A percentile compares a stretch with the other conserved stretches of the same genome.
phyloP scores from a whole-genome alignment of 1,140 invertebrate genomes.

The Drosophila elegans region DNA sequence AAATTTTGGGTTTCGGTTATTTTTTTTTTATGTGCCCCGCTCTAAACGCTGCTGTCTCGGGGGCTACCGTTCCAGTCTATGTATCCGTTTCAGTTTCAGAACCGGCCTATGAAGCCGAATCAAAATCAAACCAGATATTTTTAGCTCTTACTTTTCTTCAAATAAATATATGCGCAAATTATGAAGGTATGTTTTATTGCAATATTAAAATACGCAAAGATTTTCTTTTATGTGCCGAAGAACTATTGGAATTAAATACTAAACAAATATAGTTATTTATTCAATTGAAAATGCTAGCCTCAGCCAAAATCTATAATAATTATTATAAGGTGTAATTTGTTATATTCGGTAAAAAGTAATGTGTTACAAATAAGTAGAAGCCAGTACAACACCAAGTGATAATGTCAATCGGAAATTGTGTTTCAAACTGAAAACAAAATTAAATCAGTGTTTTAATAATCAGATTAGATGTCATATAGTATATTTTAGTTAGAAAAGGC shows the following conservation, averaged over 20 bases:
- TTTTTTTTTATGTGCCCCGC: slow-evolving; percentile 32
- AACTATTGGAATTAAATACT: no score
- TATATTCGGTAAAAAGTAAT: no score
- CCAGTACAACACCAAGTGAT: no score
- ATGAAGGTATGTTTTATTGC: not conserved
- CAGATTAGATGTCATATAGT: not conserved
- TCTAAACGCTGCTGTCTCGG: slow-evolving; percentile 37
- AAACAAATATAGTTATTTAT: no score
- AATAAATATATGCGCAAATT: slow-evolving; percentile 1
- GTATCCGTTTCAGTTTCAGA: slow-evolving; percentile 18
- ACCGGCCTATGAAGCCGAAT: slow-evolving; percentile 38
- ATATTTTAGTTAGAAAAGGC: not conserved
- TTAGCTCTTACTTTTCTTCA: slow-evolving; percentile 28
- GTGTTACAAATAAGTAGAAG: no score
- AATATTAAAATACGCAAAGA: no score
- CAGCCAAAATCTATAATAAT: no score
- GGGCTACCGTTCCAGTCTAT: slow-evolving; percentile 44
- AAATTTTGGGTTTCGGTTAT: slow-evolving; percentile 28
- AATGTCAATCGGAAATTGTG: no score
- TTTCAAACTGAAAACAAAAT: no score
- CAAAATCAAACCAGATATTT: slow-evolving; percentile 54
- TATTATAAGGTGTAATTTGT: no score
- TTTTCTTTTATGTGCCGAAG: no score
- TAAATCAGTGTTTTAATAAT: not conserved
- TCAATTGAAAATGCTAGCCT: no score